Conservation (phyloP, 2,888 invertebrate species). For the Tromatobia lineatoria region DNA sequence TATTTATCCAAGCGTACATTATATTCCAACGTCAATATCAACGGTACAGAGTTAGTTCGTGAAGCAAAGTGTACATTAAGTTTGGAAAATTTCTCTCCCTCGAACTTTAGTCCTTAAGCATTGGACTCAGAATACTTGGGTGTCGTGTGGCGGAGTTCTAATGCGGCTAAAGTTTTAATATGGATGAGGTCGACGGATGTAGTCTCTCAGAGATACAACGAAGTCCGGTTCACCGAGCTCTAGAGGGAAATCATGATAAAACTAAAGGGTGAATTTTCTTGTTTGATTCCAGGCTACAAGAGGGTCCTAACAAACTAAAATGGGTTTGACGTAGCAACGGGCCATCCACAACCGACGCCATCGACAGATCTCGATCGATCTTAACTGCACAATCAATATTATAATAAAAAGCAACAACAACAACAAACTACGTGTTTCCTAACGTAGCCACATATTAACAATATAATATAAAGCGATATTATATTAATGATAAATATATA, state of each 20-base stretch:
- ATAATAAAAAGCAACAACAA: conserved; percentile 8
- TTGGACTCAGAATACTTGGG: not conserved
- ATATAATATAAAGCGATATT: conserved; percentile 21
- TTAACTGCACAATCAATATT: conserved; percentile 31
- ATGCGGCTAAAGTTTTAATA: conserved; percentile 10
- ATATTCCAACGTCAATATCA: conserved; percentile 1
- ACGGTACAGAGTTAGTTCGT: not conserved
- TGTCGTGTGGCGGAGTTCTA: not conserved
- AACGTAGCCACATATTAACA: not conserved
- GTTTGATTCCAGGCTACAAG: conserved; percentile 53
- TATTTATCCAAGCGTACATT: not conserved
- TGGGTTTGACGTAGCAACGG: conserved; percentile 50
- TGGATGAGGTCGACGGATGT: not conserved
- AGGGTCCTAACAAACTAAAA: conserved; percentile 36
- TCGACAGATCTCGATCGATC: conserved; percentile 33
- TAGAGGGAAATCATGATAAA: not conserved
- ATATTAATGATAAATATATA: conserved; percentile 6
- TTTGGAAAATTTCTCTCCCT: conserved; percentile 18
- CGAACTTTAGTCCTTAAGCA: not conserved
- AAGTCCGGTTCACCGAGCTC: not conserved
- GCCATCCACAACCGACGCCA: conserved; percentile 16
- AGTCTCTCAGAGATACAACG: not conserved
- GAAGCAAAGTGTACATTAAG: conserved; percentile 1
- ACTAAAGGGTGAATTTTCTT: not conserved
- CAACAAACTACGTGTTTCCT: not conserved